Evolutionary conservation across 1,140 invertebrate species (phyloP), one percentile per base, ranked within the genome.

Genomic region (Zaprionus vittiger): DNA sequence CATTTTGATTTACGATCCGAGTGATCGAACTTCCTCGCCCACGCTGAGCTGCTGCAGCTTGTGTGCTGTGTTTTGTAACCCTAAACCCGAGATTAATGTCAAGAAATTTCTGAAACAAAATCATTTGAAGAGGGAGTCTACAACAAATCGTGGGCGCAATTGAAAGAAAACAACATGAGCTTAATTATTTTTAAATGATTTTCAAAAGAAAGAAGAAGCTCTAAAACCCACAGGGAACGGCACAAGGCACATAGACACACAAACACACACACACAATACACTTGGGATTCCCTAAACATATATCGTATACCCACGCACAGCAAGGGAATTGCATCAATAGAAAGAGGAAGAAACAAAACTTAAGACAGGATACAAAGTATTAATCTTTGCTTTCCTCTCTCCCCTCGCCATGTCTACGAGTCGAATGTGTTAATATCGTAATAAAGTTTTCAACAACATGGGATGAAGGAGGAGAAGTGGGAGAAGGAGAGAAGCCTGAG

Each of bases 141-240:
- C 9, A 34, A 11, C 9, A 11, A 34, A 1, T 49, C 11, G 47
- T 52, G 47, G 47, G 47, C 31, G 20, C 22, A 54, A 54, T 67
- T 73, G 57, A 47, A 34, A 34, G 38, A 67, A 64, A 63, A 54
- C 65, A 73, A 82, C 79, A 87, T 79, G 80, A 79, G 80, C 80
- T 83, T 86, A 86, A 86, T 86, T 86, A 83, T 83, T 86, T 83
- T 72, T 77, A 86, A 86, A 87, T 87, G 83, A 85, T 85, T 85
- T 77, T 49, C 67, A 26, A 76, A 62, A 52, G 12, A 37, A 54
- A 54, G 14, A 54, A 54, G 11, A 22, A 54, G 24, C 52, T 47
- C 14, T 28, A 9, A 26, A 67, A 67, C 64, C 79, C 79, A 81
- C 79, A 66, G 62, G 56, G 61, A 71, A 68, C 55, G 49, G 31